A percentile compares a stretch with the other conserved stretches of the same genome.
Evolutionary conservation across 1,140 invertebrate genomes (phyloP).

Genomic region (Drosophila tani): DNA sequence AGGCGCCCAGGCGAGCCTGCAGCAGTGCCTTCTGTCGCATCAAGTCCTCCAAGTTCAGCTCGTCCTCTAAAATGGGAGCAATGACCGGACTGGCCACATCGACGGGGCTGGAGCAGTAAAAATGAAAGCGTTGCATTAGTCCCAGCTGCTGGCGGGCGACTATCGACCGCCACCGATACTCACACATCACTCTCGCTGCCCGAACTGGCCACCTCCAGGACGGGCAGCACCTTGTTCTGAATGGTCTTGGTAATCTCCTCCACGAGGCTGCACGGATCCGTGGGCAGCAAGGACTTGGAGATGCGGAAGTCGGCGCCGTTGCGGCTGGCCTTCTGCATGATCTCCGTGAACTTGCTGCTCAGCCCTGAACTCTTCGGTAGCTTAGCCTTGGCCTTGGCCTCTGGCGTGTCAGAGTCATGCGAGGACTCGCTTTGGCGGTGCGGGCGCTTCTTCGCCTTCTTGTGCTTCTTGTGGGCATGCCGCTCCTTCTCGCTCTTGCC

Average conservation of each 20-base stretch:
- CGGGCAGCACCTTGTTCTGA: conserved; percentile 79
- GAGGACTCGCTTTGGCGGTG: conserved; percentile 63
- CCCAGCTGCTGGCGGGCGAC: background rate
- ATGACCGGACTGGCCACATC: conserved; percentile 92
- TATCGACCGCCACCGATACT: conserved; percentile 9
- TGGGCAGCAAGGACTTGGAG: conserved; percentile 60
- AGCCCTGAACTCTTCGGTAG: conserved; percentile 45
- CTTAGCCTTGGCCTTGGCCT: conserved; percentile 42
- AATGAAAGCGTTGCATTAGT: background rate
- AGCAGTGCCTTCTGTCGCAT: conserved; percentile 94
- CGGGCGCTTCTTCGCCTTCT: conserved; percentile 70
- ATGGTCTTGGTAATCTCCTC: conserved; percentile 80
- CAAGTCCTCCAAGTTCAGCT: conserved; percentile 94
- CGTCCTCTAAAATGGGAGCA: conserved; percentile 90
- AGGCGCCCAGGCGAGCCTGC: conserved; percentile 88
- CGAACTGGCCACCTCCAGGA: conserved; percentile 89
- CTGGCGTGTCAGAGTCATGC: conserved; percentile 46
- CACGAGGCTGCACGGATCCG: conserved; percentile 78
- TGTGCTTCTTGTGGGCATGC: conserved; percentile 75
- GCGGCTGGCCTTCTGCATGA: conserved; percentile 72
- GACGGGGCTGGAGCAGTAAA: conserved; percentile 86
- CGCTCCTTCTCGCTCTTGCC: conserved; percentile 57
- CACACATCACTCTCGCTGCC: conserved; percentile 88
- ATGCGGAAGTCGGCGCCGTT: conserved; percentile 80
- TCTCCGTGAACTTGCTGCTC: conserved; percentile 77